Percentiles rank a stretch among this genome's conserved stretches.
These are phyloP conservation scores for Tiaroga cobitis DNA, from an alignment of 2,797 vertebrate species.

Conservation along the genomic window DNA sequence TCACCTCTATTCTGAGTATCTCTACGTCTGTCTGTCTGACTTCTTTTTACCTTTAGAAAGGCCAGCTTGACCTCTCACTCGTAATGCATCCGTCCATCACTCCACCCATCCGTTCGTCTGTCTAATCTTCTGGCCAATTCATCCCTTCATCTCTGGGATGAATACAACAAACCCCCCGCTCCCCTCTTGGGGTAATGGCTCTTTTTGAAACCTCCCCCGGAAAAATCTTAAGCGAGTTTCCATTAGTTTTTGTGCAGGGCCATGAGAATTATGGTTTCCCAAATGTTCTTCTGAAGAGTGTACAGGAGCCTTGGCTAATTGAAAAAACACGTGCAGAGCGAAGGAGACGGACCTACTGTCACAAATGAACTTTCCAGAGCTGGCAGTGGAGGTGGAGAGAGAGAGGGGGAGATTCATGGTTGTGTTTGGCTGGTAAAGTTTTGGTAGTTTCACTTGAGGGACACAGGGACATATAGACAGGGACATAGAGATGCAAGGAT, in stretches of 20 bases:
- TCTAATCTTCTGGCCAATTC: constrained; percentile 24
- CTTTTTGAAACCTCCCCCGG: constrained; percentile 74
- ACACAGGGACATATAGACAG: constrained; percentile 30
- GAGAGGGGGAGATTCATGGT: constrained; percentile 39
- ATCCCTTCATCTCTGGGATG: constrained; percentile 62
- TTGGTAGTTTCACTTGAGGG: neutral
- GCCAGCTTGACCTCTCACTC: neutral
- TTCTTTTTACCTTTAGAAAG: neutral
- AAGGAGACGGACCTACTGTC: constrained; percentile 81
- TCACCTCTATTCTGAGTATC: constrained; percentile 5
- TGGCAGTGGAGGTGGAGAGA: constrained; percentile 69
- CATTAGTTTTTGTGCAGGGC: constrained; percentile 83
- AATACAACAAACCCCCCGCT: constrained; percentile 23
- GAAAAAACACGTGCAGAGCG: constrained; percentile 83
- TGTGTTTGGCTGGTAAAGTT: constrained; percentile 17
- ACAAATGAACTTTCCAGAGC: constrained; percentile 85
- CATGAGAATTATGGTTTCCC: constrained; percentile 87
- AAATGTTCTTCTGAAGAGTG: constrained; percentile 82
- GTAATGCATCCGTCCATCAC: constrained; percentile 6
- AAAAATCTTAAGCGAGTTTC: constrained; percentile 88
- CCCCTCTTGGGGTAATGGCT: constrained; percentile 43
- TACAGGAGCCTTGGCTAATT: constrained; percentile 84
- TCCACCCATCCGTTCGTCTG: neutral
- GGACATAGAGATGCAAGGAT: neutral
- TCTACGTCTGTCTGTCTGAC: neutral